Conservation (phyloP, 64 coral and sea anemone species). For the Astreopora myriophthalma region DNA sequence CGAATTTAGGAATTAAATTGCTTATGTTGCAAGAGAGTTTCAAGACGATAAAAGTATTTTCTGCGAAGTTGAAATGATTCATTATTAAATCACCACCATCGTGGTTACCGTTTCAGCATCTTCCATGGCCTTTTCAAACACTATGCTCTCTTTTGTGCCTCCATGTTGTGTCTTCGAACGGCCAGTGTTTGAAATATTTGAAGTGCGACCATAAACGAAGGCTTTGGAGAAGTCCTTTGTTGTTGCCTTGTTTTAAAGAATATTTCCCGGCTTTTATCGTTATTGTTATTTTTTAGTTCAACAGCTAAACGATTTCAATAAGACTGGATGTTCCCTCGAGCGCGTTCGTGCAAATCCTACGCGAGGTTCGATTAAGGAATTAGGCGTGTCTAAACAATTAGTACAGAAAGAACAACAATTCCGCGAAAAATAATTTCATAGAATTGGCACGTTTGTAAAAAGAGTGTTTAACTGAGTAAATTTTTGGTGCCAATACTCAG, state of each 20-base stretch:
- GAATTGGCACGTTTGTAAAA: not conserved
- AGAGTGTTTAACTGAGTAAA: not conserved
- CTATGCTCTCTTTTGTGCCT: not conserved
- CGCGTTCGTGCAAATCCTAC: not conserved
- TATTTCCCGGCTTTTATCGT: not conserved
- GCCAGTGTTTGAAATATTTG: not conserved
- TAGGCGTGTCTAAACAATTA: slow-evolving; percentile 24
- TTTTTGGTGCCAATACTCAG: not conserved
- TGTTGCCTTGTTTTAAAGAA: too few species aligned
- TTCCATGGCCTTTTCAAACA: not conserved
- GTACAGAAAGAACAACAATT: not conserved
- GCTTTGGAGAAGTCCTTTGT: not conserved
- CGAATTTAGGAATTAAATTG: not conserved
- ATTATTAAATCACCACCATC: not conserved
- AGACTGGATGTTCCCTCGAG: not conserved
- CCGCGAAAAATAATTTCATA: not conserved
- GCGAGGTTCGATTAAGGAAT: not conserved
- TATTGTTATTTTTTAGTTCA: not conserved
- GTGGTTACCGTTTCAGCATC: too few species aligned
- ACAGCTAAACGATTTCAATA: not conserved
- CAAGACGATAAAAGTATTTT: not conserved
- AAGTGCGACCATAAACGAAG: not conserved
- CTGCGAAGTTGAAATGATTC: not conserved
- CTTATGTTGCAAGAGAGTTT: not conserved
- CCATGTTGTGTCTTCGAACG: not conserved